Evolutionary conservation across 2,888 invertebrate genomes (phyloP).

Genomic region (Trimorus sp.): DNA sequence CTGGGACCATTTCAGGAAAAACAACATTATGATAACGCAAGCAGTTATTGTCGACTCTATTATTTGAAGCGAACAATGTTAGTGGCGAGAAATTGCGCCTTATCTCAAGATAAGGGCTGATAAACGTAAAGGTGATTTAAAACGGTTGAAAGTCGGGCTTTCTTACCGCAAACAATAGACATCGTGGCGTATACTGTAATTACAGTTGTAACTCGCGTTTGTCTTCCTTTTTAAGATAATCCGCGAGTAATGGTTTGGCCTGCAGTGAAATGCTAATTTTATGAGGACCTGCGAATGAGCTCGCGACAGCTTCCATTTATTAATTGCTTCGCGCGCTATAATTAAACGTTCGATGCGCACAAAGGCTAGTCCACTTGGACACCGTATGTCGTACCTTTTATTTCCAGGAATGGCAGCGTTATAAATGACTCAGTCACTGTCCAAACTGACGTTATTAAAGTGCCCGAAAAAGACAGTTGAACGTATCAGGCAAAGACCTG

Average conservation of each 20-base stretch:
- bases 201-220: constrained; percentile 27
- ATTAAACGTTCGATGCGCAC: background rate
- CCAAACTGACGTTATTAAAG: no score
- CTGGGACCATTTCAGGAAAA: no score
- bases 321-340: background rate
- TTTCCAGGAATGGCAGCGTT: no score
- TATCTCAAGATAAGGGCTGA: constrained; percentile 29
- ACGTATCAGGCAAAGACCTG: no score
- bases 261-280: constrained; percentile 7
- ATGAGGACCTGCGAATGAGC: constrained; percentile 4
- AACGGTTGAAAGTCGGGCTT: constrained; percentile 28
- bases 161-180: constrained; percentile 44
- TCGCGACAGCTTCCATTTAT: background rate
- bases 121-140: constrained; percentile 52
- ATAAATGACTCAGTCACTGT: no score
- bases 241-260: constrained; percentile 17
- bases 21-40: no score
- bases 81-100: constrained; percentile 31
- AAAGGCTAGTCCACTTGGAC: background rate
- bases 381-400: no score
- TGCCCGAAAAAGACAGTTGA: no score
- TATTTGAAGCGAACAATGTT: constrained; percentile 23
- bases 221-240: constrained; percentile 39
- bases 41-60: background rate
- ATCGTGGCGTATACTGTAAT: constrained; percentile 32